Evolutionary conservation across 2,113 vertebrate species (phyloP).

Genomic region (Xyliphius kryptos): DNA sequence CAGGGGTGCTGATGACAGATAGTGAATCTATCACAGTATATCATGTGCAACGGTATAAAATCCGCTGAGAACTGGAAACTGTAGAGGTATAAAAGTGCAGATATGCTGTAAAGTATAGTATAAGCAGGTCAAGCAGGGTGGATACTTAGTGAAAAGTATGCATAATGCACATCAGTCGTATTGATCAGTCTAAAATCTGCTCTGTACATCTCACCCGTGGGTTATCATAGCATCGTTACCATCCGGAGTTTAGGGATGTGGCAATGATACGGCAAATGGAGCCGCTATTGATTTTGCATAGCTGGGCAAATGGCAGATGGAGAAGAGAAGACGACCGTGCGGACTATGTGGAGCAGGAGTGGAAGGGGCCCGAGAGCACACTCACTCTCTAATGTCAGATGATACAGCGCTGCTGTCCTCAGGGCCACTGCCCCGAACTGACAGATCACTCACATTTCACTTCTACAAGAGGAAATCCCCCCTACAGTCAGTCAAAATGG

Average conservation of each 20-base stretch:
- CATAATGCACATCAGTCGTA: constrained; percentile 53
- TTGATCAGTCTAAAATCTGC: constrained; percentile 62
- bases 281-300: constrained; percentile 64
- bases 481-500: constrained; percentile 5
- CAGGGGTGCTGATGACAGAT: too few species aligned
- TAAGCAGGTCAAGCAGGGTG: constrained; percentile 21
- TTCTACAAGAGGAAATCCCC: constrained; percentile 29
- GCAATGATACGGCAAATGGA: constrained; percentile 68
- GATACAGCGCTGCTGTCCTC: constrained; percentile 42
- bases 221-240: constrained; percentile 71
- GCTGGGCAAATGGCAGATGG: constrained; percentile 43
- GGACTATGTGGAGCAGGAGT: constrained; percentile 41
- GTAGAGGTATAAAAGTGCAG: constrained; percentile 4
- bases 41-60: constrained; percentile 6
- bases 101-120: not conserved
- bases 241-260: constrained; percentile 61
- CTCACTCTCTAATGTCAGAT: constrained; percentile 46
- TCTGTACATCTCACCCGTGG: constrained; percentile 52
- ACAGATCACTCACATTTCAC: constrained; percentile 35
- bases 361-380: constrained; percentile 17
- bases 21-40: constrained; percentile 4
- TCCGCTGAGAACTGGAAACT: constrained; percentile 19
- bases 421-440: too few species aligned
- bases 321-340: constrained; percentile 28
- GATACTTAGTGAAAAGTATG: constrained; percentile 38